phyloP scores from a whole-genome alignment of 2,113 vertebrate genomes.

The Saccopteryx leptura region DNA sequence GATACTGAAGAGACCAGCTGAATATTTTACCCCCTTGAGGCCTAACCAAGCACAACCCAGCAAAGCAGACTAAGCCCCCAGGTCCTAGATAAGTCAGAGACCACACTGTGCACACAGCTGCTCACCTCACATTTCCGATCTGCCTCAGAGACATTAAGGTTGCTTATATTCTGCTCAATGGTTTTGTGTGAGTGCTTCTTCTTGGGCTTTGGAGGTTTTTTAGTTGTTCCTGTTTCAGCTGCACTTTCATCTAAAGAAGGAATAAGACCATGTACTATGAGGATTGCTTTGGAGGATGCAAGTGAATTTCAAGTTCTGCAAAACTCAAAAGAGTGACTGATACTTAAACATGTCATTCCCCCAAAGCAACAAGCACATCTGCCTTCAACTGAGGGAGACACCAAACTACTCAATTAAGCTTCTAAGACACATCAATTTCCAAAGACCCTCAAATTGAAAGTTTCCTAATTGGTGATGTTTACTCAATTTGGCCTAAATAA shows the following conservation, averaged over 20 bases:
- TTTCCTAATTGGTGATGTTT: neutral
- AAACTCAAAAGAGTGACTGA: neutral
- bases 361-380: neutral
- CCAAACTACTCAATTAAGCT: neutral
- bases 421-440: neutral
- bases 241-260: conserved; percentile 65
- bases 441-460: neutral
- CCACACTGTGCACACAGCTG: neutral
- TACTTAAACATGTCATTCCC: neutral
- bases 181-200: conserved; percentile 92
- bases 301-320: conserved; percentile 17
- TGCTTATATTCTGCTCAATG: conserved; percentile 94
- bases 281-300: neutral
- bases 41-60: neutral
- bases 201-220: conserved; percentile 87
- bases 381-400: neutral
- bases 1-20: neutral
- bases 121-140: conserved; percentile 92
- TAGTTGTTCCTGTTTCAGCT: conserved; percentile 77
- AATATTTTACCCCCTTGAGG: neutral
- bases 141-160: conserved; percentile 91
- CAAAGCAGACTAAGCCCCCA: neutral
- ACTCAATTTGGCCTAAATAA: conserved; percentile 32
- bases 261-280: neutral
- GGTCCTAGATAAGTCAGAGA: neutral